Conservation (phyloP, 1,140 invertebrate genomes). For the Antheraea pernyi region DNA sequence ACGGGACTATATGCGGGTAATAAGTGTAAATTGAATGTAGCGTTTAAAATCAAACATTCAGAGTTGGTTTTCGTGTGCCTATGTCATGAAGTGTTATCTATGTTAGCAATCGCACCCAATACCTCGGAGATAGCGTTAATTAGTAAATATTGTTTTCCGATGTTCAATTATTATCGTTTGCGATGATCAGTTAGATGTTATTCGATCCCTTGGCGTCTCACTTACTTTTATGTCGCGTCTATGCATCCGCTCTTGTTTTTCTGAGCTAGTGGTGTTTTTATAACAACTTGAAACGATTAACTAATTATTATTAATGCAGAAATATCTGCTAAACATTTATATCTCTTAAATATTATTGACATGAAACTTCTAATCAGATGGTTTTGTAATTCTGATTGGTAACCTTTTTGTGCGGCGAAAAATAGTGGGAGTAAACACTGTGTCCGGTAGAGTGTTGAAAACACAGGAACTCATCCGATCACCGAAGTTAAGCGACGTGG, state of each 20-base stretch:
- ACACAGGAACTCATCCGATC: too few relatives aligned
- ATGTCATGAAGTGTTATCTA: constrained; percentile 4
- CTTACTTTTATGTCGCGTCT: not conserved
- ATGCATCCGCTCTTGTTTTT: not conserved
- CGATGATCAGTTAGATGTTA: constrained; percentile 9
- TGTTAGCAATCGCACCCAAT: constrained; percentile 13
- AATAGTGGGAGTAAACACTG: too few relatives aligned
- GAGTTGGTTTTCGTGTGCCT: not conserved
- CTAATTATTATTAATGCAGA: not conserved
- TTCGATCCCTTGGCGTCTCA: not conserved
- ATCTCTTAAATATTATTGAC: too few relatives aligned
- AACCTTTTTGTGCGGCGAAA: too few relatives aligned
- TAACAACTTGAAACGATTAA: not conserved
- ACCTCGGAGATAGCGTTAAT: constrained; percentile 15
- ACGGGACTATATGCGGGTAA: constrained; percentile 11
- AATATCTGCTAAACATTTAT: not conserved
- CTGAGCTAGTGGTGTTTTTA: not conserved
- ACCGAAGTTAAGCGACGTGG: too few relatives aligned
- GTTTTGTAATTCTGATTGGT: too few relatives aligned
- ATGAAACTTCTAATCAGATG: too few relatives aligned
- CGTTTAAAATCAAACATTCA: not conserved
- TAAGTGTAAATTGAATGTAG: not conserved
- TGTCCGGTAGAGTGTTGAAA: too few relatives aligned
- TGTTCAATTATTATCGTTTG: constrained; percentile 16
- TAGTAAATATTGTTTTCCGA: constrained; percentile 18